Evolutionary conservation across 2,888 invertebrate genomes (phyloP).

Genomic region (Carcina quercana): DNA sequence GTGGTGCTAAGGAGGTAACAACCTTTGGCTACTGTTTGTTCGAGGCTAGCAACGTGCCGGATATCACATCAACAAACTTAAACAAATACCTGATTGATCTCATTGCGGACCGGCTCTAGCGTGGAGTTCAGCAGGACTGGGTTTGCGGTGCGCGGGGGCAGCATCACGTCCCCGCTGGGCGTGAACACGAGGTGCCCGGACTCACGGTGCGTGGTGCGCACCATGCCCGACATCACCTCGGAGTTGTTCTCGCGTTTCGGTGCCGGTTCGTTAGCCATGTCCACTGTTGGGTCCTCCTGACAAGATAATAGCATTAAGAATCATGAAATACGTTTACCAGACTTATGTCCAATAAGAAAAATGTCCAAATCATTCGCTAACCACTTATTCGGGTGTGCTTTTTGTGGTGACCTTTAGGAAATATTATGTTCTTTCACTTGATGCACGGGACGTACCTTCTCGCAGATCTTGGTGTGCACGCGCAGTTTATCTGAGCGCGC

Average conservation of each 20-base stretch:
- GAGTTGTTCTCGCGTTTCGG: constrained; percentile 53
- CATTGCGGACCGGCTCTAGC: constrained; percentile 35
- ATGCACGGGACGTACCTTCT: too few relatives aligned
- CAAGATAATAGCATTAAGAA: neutral
- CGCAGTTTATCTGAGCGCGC: constrained; percentile 83
- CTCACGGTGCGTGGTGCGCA: constrained; percentile 65
- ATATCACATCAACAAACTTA: too few relatives aligned
- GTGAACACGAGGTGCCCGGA: constrained; percentile 64
- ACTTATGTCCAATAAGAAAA: too few relatives aligned
- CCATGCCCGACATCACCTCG: constrained; percentile 67
- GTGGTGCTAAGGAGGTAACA: too few relatives aligned
- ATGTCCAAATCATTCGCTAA: too few relatives aligned
- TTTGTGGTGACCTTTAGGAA: too few relatives aligned
- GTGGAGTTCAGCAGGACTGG: constrained; percentile 36
- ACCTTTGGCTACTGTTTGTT: too few relatives aligned
- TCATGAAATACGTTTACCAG: too few relatives aligned
- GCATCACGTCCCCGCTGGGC: constrained; percentile 64
- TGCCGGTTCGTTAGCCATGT: constrained; percentile 46
- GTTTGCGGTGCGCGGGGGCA: constrained; percentile 43
- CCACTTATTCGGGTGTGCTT: too few relatives aligned
- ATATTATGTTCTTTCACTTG: too few relatives aligned
- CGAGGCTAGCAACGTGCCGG: too few relatives aligned
- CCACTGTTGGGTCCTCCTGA: constrained; percentile 68
- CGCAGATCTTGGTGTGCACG: constrained; percentile 77
- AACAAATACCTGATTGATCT: too few relatives aligned